Evolutionary conservation across 2,113 vertebrate genomes (phyloP).

Genomic region (Eurypyga helias): DNA sequence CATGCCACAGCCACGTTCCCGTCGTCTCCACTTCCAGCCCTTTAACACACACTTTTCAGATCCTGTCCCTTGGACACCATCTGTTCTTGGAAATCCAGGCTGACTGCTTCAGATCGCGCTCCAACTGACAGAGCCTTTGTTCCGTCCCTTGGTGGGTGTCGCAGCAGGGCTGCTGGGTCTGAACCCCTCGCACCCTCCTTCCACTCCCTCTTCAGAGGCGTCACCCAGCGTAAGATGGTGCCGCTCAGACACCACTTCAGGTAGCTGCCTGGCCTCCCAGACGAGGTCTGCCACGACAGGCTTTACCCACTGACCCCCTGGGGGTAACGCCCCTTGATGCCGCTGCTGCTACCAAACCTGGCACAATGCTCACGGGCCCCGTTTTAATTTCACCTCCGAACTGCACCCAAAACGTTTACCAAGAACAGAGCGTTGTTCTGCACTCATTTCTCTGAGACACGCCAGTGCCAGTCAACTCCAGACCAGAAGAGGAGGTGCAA

Average conservation of each 20-base stretch:
- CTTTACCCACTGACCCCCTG: no score
- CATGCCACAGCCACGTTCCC: not conserved
- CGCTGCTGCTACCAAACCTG: no score
- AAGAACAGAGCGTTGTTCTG: not conserved
- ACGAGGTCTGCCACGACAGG: not conserved
- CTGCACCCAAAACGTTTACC: not conserved
- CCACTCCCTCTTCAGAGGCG: no score
- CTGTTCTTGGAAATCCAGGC: not conserved
- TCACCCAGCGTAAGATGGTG: rapidly evolving
- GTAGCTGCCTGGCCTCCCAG: not conserved
- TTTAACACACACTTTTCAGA: not conserved
- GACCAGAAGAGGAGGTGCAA: not conserved
- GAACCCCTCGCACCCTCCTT: not conserved
- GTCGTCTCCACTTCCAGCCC: not conserved
- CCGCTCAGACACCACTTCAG: not conserved
- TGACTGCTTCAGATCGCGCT: not conserved
- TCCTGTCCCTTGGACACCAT: not conserved
- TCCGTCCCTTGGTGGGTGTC: not conserved
- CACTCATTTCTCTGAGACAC: not conserved
- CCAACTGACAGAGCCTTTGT: not conserved
- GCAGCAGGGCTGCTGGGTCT: not conserved
- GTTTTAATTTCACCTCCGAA: not conserved
- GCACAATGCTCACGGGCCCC: not conserved
- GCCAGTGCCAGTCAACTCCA: not conserved
- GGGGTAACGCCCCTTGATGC: no score